A percentile compares a stretch with the other conserved stretches of the same genome.
Evolutionary conservation across 2,888 invertebrate species (phyloP).

Genomic region (Drosophila histrio): DNA sequence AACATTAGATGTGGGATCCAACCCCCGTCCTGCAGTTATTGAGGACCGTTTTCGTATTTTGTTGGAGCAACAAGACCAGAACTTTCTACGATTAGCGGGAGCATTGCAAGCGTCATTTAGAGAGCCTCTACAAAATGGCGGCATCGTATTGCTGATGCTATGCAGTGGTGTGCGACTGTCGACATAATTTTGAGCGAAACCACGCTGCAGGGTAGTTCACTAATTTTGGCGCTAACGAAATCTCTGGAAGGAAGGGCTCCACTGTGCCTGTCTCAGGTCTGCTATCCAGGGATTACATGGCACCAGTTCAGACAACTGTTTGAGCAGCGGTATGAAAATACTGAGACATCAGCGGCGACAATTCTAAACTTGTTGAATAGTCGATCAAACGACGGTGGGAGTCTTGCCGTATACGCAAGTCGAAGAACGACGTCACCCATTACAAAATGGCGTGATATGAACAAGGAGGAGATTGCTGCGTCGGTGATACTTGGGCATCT

Average conservation of each 20-base stretch:
- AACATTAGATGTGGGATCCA: too few relatives aligned
- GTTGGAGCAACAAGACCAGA: too few relatives aligned
- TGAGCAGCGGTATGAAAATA: not conserved
- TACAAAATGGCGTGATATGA: constrained; percentile 6
- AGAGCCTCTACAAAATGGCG: not conserved
- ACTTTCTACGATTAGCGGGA: not conserved
- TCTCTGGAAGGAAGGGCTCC: constrained; percentile 1
- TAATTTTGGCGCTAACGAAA: constrained; percentile 1
- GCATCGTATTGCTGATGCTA: not conserved
- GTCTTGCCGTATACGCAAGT: not conserved
- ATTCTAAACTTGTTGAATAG: not conserved
- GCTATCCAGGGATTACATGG: constrained; percentile 14
- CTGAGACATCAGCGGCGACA: not conserved
- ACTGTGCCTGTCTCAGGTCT: constrained; percentile 1
- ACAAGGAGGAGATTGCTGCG: not conserved
- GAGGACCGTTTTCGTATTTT: too few relatives aligned
- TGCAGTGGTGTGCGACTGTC: constrained; percentile 1
- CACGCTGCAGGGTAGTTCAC: not conserved
- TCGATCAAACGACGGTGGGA: not conserved
- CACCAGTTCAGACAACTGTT: not conserved
- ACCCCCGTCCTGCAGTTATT: too few relatives aligned
- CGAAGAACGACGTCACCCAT: not conserved
- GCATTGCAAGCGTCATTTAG: not conserved
- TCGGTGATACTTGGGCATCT: not conserved
- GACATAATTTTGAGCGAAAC: not conserved